Evolutionary conservation across 2,888 invertebrate species (phyloP), one percentile per base, ranked within the genome.

Genomic region (Dolomedes plantarius): DNA sequence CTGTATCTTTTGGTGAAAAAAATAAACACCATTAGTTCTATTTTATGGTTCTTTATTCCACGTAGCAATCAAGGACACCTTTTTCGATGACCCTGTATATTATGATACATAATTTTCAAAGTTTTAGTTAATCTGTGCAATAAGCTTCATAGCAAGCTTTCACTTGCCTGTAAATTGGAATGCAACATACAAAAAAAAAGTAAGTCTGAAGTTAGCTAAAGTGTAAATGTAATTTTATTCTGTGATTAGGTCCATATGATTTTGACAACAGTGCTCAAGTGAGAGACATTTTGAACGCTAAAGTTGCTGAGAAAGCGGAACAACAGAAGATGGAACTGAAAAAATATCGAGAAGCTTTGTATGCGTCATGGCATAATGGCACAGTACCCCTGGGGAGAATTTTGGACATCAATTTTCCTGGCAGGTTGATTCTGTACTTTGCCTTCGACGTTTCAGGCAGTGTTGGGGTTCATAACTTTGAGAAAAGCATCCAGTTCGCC

Each of bases 361-460:
- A 3, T 39, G 28, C 62, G 11, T 27, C 31, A 7, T 81, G 50
- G 36, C 73, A 73, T 67, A 75, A 64, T 23, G 68, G 69, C 1
- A 32, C 62, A 0, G 28, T 13, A 2, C 16, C 29, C 23, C 0
- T 39, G 11, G 68, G 50, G 13, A 67, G 78, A 27, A 29, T 27
- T 13, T 27, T 85, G n/a, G 56, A 79, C 28, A 23, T 87, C 23
- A 76, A 68, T 64, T 69, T 41, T 29, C 71, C 72, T 2, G 81
- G 80, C n/a, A 72, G 85, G 16, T 32, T 81, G 6, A 73, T 88
- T 23, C 65, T 88, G 16, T 88, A 88, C 68, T 88, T 88, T 36
- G 64, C 71, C 0, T 88, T 88, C n/a, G 88, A 88, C 64, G 68
- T 72, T 23, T 88, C 88, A 11, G 81, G 88, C 6, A 88, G 88